These are phyloP conservation scores for Sussaba pulchella DNA, from an alignment of 2,888 invertebrate genomes.

Conservation along the genomic window DNA sequence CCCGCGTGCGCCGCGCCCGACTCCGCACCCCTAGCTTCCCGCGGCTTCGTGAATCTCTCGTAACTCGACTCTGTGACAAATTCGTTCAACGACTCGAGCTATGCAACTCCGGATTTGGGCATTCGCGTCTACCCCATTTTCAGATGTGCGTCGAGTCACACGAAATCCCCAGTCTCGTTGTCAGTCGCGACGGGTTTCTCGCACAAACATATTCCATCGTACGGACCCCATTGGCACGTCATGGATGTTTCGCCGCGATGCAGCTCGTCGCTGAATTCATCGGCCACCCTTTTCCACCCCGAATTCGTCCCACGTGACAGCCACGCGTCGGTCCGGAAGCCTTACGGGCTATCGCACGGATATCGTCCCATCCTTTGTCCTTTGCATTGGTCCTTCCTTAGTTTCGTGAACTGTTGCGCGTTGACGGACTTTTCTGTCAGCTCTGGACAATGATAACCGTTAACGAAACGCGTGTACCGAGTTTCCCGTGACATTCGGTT, in stretches of 20 bases:
- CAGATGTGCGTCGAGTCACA: slow-evolving; percentile 13
- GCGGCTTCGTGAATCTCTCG: neutral
- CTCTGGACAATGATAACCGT: slow-evolving; percentile 13
- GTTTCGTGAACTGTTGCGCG: neutral
- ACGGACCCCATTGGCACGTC: too few species aligned
- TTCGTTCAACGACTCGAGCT: slow-evolving; percentile 14
- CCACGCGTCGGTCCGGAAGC: slow-evolving; percentile 49
- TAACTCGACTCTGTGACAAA: slow-evolving; percentile 30
- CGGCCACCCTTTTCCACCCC: neutral
- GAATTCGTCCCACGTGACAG: neutral
- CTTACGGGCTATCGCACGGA: slow-evolving; percentile 27
- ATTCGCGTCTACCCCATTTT: neutral
- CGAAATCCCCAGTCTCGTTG: slow-evolving; percentile 3
- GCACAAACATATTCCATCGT: neutral
- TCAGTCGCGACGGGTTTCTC: slow-evolving; percentile 4
- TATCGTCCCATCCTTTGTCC: slow-evolving; percentile 24
- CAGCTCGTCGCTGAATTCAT: slow-evolving; percentile 6
- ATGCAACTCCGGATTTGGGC: neutral
- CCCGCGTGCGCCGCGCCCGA: neutral
- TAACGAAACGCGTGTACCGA: slow-evolving; percentile 18
- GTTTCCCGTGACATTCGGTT: neutral
- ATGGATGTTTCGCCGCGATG: neutral
- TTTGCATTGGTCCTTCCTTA: slow-evolving; percentile 22
- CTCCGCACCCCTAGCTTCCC: neutral
- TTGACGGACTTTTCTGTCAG: slow-evolving; percentile 12